A percentile compares a stretch with the other conserved stretches of the same genome.
Conservation (phyloP, 2,797 vertebrate genomes). For the Glossophaga mutica region DNA sequence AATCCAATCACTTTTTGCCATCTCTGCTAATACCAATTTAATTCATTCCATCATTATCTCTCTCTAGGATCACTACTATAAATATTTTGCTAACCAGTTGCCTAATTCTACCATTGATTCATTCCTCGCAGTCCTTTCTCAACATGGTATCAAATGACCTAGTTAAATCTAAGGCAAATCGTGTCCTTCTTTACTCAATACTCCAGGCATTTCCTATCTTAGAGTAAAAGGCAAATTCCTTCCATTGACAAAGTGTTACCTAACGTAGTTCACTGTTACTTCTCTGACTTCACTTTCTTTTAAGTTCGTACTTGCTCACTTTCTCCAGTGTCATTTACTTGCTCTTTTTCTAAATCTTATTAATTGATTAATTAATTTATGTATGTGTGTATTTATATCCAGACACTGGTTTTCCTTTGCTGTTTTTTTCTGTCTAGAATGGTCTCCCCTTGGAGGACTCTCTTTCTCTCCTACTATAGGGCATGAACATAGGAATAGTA, state of each 20-base stretch:
- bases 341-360: background rate
- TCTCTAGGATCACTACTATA: background rate
- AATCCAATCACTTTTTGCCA: background rate
- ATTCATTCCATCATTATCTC: background rate
- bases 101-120: background rate
- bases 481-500: background rate
- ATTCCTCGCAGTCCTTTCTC: background rate
- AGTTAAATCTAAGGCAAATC: background rate
- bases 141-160: background rate
- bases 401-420: background rate
- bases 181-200: background rate
- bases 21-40: background rate
- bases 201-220: background rate
- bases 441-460: background rate
- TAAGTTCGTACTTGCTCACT: background rate
- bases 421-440: background rate
- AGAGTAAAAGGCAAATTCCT: background rate
- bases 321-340: background rate
- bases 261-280: background rate
- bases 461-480: background rate
- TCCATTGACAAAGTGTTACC: background rate
- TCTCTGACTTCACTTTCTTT: background rate
- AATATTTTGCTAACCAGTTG: background rate
- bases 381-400: background rate
- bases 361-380: background rate